Conservation (phyloP, 2,888 invertebrate genomes). For the Eupithecia inturbata region DNA sequence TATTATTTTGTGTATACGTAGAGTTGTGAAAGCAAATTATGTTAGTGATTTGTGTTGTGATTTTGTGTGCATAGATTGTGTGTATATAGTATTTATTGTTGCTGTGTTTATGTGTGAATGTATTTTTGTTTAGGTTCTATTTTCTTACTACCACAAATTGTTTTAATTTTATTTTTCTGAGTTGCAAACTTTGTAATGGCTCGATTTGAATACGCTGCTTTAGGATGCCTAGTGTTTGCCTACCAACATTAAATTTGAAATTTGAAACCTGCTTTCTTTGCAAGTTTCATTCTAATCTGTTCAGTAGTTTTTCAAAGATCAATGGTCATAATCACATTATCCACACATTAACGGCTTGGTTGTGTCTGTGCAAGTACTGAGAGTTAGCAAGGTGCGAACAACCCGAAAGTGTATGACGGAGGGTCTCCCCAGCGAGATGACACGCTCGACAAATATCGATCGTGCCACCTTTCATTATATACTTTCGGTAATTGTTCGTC, state of each 20-base stretch:
- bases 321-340: too few species aligned
- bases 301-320: not conserved
- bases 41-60: not conserved
- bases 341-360: too few species aligned
- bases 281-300: not conserved
- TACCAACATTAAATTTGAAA: not conserved
- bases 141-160: not conserved
- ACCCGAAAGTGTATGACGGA: too few species aligned
- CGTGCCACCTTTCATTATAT: too few species aligned
- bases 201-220: not conserved
- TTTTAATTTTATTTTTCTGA: slow-evolving; percentile 25
- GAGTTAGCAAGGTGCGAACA: too few species aligned
- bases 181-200: not conserved
- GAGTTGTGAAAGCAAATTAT: not conserved
- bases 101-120: not conserved
- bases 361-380: too few species aligned
- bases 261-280: not conserved
- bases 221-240: not conserved
- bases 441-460: too few species aligned
- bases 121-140: not conserved
- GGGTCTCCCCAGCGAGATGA: too few species aligned
- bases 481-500: too few species aligned
- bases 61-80: not conserved
- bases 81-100: not conserved
- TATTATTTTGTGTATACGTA: not conserved